Conservation (phyloP, 2,113 vertebrate genomes). For the Microcebus ravelobensis region DNA sequence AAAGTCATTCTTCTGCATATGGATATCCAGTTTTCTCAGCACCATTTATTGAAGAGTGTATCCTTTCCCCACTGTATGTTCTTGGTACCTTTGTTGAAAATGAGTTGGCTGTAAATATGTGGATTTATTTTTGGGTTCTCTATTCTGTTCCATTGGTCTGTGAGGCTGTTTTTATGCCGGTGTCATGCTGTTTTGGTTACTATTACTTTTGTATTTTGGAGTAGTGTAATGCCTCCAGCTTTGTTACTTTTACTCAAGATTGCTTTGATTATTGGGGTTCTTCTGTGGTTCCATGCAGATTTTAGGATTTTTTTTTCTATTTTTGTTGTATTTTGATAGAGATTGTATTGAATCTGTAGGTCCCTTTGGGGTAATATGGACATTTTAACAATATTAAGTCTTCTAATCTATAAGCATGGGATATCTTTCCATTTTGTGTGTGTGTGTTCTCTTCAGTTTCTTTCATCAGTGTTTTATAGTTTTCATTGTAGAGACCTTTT, state of each 20-base stretch:
- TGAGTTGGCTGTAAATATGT: neutral
- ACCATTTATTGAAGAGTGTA: neutral
- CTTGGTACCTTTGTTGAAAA: neutral
- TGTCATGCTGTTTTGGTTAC: neutral
- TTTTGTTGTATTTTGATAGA: neutral
- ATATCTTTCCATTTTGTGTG: neutral
- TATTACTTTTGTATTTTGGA: neutral
- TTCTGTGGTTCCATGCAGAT: neutral
- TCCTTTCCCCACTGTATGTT: neutral
- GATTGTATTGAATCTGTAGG: neutral
- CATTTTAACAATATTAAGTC: neutral
- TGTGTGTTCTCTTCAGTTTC: neutral
- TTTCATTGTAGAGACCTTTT: neutral
- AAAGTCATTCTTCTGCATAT: neutral
- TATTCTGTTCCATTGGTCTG: neutral
- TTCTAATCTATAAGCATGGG: neutral
- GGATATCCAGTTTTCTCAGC: neutral
- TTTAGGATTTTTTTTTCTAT: neutral
- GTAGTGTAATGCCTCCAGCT: neutral
- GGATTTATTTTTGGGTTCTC: neutral
- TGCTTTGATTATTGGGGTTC: neutral
- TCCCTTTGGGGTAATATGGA: neutral
- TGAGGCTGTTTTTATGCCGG: neutral
- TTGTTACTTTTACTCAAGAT: neutral
- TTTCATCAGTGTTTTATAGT: neutral